These are phyloP conservation scores for Pyrrhosoma nymphula DNA, from an alignment of 2,888 invertebrate species.

Conservation along the genomic window DNA sequence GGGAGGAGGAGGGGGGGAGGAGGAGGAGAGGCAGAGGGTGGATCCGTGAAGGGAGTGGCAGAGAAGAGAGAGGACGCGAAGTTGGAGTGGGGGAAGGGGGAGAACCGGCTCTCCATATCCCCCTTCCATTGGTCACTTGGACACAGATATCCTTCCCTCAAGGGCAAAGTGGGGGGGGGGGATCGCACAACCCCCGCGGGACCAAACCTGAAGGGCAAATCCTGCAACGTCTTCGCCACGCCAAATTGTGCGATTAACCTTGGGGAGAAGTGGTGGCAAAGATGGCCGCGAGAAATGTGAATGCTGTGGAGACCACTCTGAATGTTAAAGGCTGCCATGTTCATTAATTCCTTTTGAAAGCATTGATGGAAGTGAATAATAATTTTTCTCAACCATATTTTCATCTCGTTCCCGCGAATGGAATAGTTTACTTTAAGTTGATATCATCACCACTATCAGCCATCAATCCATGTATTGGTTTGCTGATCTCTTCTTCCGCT, in stretches of 20 bases:
- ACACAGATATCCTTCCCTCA: neutral
- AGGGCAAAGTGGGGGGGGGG: neutral
- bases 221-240: neutral
- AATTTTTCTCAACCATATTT: too few relatives aligned
- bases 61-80: neutral
- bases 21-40: neutral
- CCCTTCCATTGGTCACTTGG: neutral
- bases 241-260: slow-evolving; percentile 28
- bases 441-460: too few relatives aligned
- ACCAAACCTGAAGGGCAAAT: slow-evolving; percentile 28
- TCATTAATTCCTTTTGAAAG: too few relatives aligned
- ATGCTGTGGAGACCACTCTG: too few relatives aligned
- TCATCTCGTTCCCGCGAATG: too few relatives aligned
- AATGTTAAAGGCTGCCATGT: too few relatives aligned
- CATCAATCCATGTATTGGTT: too few relatives aligned
- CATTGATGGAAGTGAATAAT: too few relatives aligned
- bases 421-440: too few relatives aligned
- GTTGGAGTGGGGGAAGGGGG: neutral
- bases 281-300: neutral
- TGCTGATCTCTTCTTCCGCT: too few relatives aligned
- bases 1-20: too few relatives aligned
- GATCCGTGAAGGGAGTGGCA: neutral
- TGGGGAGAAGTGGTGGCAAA: neutral
- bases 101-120: neutral
- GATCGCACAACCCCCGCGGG: neutral